Evolutionary conservation across 2,113 vertebrate genomes (phyloP).

Genomic region (Isurus oxyrinchus): DNA sequence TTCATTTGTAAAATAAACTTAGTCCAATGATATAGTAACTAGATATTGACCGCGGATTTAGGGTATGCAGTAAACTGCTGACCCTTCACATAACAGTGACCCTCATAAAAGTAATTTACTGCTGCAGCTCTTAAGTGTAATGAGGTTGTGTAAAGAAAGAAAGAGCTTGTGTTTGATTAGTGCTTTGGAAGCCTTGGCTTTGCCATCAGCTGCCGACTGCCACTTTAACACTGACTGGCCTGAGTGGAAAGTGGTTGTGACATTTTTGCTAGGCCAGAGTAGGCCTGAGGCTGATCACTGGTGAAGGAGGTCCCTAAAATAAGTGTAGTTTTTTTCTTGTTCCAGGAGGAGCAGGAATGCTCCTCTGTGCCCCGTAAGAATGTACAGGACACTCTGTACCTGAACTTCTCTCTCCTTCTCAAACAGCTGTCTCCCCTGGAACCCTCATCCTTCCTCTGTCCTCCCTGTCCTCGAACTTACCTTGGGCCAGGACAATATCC

Average conservation of each 20-base stretch:
- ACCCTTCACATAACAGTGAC: neutral
- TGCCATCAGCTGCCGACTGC: neutral
- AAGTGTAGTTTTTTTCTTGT: neutral
- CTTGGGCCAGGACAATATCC: neutral
- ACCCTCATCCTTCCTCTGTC: neutral
- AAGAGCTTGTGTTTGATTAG: neutral
- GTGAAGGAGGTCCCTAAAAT: neutral
- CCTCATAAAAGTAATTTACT: neutral
- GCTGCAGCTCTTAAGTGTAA: neutral
- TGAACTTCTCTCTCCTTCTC: neutral
- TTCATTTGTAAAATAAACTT: neutral
- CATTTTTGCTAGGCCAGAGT: neutral
- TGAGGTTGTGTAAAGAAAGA: neutral
- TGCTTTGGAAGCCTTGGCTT: neutral
- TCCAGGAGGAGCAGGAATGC: too few species aligned
- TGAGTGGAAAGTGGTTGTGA: neutral
- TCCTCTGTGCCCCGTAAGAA: too few species aligned
- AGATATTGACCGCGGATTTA: neutral
- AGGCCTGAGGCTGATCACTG: neutral
- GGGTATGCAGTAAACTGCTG: neutral
- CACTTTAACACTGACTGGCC: neutral
- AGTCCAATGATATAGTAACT: neutral
- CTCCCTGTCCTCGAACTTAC: too few species aligned
- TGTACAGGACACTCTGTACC: too few species aligned
- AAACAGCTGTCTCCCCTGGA: neutral